Evolutionary conservation across 1,140 invertebrate species (phyloP), one percentile per base, ranked within the genome.

Genomic region (Aphaenogaster ashmeadi): DNA sequence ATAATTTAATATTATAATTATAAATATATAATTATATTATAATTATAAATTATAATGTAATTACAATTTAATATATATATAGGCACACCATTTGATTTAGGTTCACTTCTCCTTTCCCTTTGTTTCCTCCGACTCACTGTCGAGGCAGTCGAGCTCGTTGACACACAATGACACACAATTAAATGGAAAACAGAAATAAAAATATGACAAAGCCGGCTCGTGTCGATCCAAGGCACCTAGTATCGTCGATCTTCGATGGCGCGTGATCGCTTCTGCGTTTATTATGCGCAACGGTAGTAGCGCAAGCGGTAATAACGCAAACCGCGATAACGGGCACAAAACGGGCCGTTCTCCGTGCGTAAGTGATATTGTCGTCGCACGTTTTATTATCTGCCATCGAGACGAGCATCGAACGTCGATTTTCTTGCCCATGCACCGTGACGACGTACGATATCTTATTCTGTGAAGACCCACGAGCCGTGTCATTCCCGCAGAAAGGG

Each of bases 211-310:
- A n/a, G 8, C 62, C n/a, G 41, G n/a, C 11, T 69, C n/a, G 41
- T 1, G 13, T 27, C 41, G 21, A 50, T 1, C 13, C 5, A 36
- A 27, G 50, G 66, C 38, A 44, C 64, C 18, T 9, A n/a, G 64
- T 67, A 60, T 47, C 21, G 41, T 21, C 41, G 56, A 69, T 47
- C 56, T 44, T 38, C 60, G 41, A 47, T 47, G 56, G 8, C 44
- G 18, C 77, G 33, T 79, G 64, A 80, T 80, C 44, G 62, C 36
- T 21, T 38, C 56, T 15, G 21, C 38, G 56, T 47, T 77, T 77
- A 66, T 58, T 60, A 64, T 38, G 1, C 56, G 33, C 6, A 52
- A 15, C n/a, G 52, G 18, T 21, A 41, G 13, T 27, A 33, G 9
- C 21, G 41, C 11, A 9, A 54, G 50, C n/a, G 18, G 18, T 75